Evolutionary conservation across 2,113 vertebrate genomes (phyloP), one percentile per base, ranked within the genome.

Genomic region (Coracopsis vasa): DNA sequence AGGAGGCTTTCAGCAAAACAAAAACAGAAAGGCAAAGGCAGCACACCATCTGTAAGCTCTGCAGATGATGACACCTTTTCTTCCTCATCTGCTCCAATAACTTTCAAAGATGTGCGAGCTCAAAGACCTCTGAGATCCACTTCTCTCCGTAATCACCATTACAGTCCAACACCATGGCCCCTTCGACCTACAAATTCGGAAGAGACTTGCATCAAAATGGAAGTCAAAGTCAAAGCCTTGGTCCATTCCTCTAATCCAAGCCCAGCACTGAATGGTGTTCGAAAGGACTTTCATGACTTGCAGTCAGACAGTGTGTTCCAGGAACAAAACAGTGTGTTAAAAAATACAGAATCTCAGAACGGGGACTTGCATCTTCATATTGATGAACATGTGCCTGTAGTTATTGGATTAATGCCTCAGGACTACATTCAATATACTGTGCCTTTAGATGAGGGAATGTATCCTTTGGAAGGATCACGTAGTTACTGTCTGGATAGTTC

Each of bases 401-500:
- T 99, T 92, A 98, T 99, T 91, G 99, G 99, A 97, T 98, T 99
- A 90, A 97, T 99, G 92, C 99, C 99, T 98, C 99, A 99, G 98
- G 99, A 99, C 98, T 99, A 99, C 98, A 99, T 99, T 97, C 99
- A 99, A 98, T 99, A 99, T 97, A 99, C 99, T 96, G 99, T 99
- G 99, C 99, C 99, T 99, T 99, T 99, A 99, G 99, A 99, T 98
- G 99, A 99, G 97, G 99, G 99, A 98, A 98, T 99, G 98, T 99
- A 98, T 98, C 98, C 99, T 74, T 94, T 98, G 96, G 99, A 99
- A 96, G 99, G 99, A 93, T 98, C 99, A 70, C 99, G 98, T 97
- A 97, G 98, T 96, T 99, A 98, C 92, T 99, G 99, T 96, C 97
- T 99, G 96, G 99, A 99, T 96, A 97, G 98, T 86, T 98, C 99